Conservation (phyloP, 2,113 vertebrate genomes). For the Tangachromis dhanisi region DNA sequence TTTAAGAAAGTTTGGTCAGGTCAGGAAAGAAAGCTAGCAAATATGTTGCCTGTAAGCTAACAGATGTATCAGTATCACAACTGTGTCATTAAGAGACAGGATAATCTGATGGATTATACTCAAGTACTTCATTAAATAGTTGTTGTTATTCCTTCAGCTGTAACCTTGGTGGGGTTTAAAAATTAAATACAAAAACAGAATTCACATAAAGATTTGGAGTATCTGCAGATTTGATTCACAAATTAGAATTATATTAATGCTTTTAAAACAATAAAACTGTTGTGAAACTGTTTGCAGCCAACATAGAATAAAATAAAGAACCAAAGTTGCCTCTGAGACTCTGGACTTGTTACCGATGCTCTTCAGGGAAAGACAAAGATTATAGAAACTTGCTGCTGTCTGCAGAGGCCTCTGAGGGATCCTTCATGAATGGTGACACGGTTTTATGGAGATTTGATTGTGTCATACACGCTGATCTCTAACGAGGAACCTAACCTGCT, state of each 20-base stretch:
- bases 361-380: background rate
- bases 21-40: background rate
- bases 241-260: background rate
- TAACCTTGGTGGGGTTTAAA: background rate
- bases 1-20: background rate
- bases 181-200: background rate
- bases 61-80: background rate
- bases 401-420: background rate
- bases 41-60: background rate
- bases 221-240: background rate
- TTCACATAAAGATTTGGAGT: background rate
- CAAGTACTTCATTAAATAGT: background rate
- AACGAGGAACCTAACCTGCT: background rate
- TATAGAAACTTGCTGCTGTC: background rate
- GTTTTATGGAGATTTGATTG: background rate
- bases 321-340: background rate
- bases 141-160: background rate
- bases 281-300: background rate
- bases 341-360: fast-evolving
- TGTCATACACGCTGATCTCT: background rate
- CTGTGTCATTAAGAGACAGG: background rate
- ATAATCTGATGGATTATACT: background rate
- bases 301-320: background rate
- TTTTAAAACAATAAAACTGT: background rate
- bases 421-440: background rate